Base-by-base conservation (phyloP, 2,113 vertebrate species). In the Gopherus flavomarginatus region DNA sequence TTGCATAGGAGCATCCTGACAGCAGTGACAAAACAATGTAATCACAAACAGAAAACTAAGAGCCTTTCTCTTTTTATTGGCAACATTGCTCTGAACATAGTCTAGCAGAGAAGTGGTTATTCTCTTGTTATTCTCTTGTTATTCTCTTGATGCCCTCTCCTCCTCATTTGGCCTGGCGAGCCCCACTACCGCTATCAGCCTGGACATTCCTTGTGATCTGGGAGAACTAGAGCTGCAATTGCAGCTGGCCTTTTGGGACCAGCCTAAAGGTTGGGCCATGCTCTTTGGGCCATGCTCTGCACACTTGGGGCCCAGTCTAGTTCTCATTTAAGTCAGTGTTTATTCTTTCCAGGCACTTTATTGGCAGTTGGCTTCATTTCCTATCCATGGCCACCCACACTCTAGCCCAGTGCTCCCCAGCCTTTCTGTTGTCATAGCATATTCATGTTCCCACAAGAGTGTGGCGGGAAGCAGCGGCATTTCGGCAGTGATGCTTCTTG, bases 11-110 rank as follows among this genome's bases (percentile, higher is more conserved):
- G 91, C 53, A 85, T 92, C 93, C 54, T 83, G 95, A 95, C 90
- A 92, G 94, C 94, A 79, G 5, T 95, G 90, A 97, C 95, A 93
- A 92, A 97, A 97, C 93, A 97, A 91, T 89, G 89, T 93, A 92
- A 94, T 96, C 93, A 78, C 85, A 97, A 97, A 97, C 52, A 96
- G 92, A 96, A 96, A 90, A 95, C 90, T 79, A 47, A 86, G 88
- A 96, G 29, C 93, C 87, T 85, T 87, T 50, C 52, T 90, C 90
- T 95, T 92, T 95, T 92, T 92, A 94, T 80, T 95, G 94, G 95
- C 93, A 93, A 78, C 1, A 27, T 12, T 88, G 85, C 65, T 82
- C 9, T 89, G 94, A 85, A 94, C 59, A 52, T 72, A 16, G 93
- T 88, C 44, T 84, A 79, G 93, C 82, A 82, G 90, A 84, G 88